phyloP scores from a whole-genome alignment of 2,113 vertebrate species.

The Lophura nycthemera region DNA sequence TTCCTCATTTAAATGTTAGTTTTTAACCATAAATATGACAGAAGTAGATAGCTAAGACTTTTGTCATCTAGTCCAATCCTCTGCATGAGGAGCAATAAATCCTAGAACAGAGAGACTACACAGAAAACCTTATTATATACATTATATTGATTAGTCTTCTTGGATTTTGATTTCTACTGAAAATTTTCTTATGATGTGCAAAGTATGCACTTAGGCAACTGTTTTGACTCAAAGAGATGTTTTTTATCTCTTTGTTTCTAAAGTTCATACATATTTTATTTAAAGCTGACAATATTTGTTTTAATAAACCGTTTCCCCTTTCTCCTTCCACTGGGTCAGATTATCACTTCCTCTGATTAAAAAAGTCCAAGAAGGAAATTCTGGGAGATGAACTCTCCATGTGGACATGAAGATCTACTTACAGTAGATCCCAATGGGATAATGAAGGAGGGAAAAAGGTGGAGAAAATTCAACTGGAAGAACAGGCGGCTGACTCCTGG shows the following conservation, averaged over 20 bases:
- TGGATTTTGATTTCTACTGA: background rate
- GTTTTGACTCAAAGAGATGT: background rate
- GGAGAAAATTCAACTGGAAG: background rate
- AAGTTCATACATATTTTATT: background rate
- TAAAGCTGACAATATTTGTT: background rate
- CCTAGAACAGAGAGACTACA: background rate
- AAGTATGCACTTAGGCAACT: background rate
- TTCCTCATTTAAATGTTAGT: background rate
- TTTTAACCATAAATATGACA: background rate
- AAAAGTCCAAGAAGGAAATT: slow-evolving; percentile 39
- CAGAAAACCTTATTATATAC: background rate
- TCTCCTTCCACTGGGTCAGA: slow-evolving; percentile 8
- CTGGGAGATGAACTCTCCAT: slow-evolving; percentile 37
- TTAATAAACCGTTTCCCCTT: slow-evolving; percentile 12
- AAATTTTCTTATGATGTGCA: background rate
- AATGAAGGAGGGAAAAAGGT: slow-evolving; percentile 28
- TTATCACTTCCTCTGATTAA: slow-evolving; percentile 44
- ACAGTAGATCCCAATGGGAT: background rate
- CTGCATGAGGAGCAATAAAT: background rate
- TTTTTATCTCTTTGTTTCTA: background rate
- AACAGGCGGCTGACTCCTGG: background rate
- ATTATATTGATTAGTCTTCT: background rate
- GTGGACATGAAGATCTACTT: slow-evolving; percentile 28
- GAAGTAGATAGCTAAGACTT: background rate
- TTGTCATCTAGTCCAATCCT: background rate